Base-by-base conservation (phyloP, 2,888 invertebrate species). In the Acanthosepion pharaonis region DNA sequence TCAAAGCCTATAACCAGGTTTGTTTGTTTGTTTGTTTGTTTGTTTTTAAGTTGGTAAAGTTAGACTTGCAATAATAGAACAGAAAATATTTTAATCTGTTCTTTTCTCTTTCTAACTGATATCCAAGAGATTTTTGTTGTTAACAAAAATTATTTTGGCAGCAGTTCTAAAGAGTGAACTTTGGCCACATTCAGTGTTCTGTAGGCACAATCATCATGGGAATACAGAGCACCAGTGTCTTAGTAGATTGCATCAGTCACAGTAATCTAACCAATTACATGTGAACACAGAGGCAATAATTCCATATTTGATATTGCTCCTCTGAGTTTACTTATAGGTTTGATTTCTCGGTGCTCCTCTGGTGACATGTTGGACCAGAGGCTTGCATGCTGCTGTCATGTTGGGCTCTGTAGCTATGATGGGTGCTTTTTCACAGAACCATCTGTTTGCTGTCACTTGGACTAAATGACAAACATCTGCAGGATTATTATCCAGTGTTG, bases 301-400 rank as follows among this genome's bases (percentile, higher is more conserved):
- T 78, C 78, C 11, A 8, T n/a, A 9, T n/a, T n/a, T n/a, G n/a
- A 64, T 23, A 23, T 64, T 64, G 25, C 64, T 64, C 64, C 25
- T 28, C 28, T 64, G 64, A 6, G 3, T 0, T 18, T n/a, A 15
- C 15, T 78, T 78, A 11, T n/a, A 3, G 78, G 78, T 78, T 18
- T 78, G n/a, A 33, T 78, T n/a, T 78, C n/a, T 78, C n/a, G 3
- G 78, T 95, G 94, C 95, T 95, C 95, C 95, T 95, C 95, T 95
- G 95, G 95, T 96, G 96, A 96, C 95, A 95, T 95, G 96, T 95
- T 95, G 96, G 96, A 96, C 94, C 95, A 95, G 95, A 95, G 95
- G 95, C 94, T 95, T 95, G 95, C 95, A 91, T 93, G 55, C 91
- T 93, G 53, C 51, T 91, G 94, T 93, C 93, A 93, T 93, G 51